A percentile compares a stretch with the other conserved stretches of the same genome.
phyloP scores from a whole-genome alignment of 2,888 invertebrate species.

The Coleophora flavipennella region DNA sequence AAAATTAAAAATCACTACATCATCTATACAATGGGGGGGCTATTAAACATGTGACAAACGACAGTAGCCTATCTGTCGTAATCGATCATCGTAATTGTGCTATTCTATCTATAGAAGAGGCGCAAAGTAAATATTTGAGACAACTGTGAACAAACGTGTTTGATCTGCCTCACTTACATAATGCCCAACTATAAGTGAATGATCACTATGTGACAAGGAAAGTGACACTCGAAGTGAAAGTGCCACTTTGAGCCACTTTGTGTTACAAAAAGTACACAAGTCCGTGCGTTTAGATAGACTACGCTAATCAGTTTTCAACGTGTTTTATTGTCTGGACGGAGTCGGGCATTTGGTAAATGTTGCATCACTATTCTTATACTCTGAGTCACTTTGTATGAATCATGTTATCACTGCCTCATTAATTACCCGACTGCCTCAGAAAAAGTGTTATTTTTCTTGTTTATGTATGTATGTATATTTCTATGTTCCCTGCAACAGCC shows the following conservation, averaged over 20 bases:
- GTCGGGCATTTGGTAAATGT: slow-evolving; percentile 34
- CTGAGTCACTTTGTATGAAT: too few species aligned
- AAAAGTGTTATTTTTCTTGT: too few species aligned
- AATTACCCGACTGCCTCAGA: too few species aligned
- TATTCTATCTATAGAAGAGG: slow-evolving; percentile 29
- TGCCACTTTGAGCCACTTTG: slow-evolving; percentile 23
- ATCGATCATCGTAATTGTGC: slow-evolving; percentile 55
- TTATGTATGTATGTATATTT: too few species aligned
- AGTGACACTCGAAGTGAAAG: slow-evolving; percentile 31
- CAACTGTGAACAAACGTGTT: slow-evolving; percentile 47
- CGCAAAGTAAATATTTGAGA: slow-evolving; percentile 45
- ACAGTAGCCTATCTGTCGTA: slow-evolving; percentile 39
- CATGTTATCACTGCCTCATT: too few species aligned
- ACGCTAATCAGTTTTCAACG: slow-evolving; percentile 51
- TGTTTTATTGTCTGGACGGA: slow-evolving; percentile 31
- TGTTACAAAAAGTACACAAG: slow-evolving; percentile 13
- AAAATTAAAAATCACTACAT: slow-evolving; percentile 27
- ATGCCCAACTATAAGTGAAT: slow-evolving; percentile 31
- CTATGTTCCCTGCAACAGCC: too few species aligned
- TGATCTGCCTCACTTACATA: slow-evolving; percentile 32
- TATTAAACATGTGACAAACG: slow-evolving; percentile 39
- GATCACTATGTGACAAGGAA: slow-evolving; percentile 21
- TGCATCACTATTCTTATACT: slow-evolving; percentile 30
- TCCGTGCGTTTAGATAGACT: slow-evolving; percentile 42
- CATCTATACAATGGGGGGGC: slow-evolving; percentile 33